Conservation (phyloP, 2,797 vertebrate species). For the Numenius phaeopus region DNA sequence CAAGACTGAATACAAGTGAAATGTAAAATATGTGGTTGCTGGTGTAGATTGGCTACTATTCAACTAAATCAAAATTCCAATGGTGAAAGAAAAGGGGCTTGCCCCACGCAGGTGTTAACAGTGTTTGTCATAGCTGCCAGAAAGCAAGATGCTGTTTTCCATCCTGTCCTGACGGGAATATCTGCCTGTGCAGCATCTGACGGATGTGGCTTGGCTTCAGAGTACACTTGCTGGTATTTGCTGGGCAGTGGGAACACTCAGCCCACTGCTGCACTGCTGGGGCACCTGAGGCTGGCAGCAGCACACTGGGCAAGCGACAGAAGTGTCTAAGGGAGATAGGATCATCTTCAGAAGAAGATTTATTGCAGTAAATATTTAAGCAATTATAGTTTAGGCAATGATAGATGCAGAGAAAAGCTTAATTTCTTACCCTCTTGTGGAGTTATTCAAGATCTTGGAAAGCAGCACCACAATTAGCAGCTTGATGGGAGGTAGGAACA, state of each 20-base stretch:
- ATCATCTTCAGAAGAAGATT: neutral
- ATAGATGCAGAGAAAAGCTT: neutral
- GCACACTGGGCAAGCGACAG: neutral
- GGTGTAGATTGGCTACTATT: neutral
- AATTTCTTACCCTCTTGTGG: neutral
- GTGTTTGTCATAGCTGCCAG: constrained; percentile 2
- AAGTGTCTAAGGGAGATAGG: neutral
- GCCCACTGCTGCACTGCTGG: neutral
- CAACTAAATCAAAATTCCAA: neutral
- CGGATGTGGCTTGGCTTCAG: neutral
- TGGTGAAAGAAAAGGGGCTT: neutral
- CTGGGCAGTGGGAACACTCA: neutral
- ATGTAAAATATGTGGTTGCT: neutral
- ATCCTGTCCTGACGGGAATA: neutral
- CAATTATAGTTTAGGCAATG: neutral
- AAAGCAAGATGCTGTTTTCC: neutral
- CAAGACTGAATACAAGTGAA: neutral
- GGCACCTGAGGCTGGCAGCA: neutral
- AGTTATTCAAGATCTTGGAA: neutral
- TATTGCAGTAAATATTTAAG: neutral
- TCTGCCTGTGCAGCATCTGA: neutral
- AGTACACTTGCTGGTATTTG: neutral
- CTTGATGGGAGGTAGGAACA: neutral
- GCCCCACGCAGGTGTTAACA: neutral
- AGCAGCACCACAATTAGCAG: neutral